Evolutionary conservation across 2,888 invertebrate species (phyloP), one percentile per base, ranked within the genome.

Genomic region (Hemicrepidius hirtus): DNA sequence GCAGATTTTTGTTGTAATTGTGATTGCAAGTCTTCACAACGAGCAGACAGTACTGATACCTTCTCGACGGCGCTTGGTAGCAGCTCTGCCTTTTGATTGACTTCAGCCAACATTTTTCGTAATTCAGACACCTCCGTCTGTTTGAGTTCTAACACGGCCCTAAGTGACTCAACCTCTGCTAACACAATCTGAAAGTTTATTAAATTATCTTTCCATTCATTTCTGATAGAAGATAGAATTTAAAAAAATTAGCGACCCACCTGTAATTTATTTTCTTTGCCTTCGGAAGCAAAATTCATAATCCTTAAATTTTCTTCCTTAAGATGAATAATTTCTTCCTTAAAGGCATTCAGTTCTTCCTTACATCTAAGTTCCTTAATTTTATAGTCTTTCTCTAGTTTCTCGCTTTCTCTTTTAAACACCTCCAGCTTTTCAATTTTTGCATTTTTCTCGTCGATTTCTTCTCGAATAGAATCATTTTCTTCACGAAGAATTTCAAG

Each of bases 91-190:
- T 94, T 94, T 28, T 91, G 91, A 46, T 90, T 87, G 64, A 94
- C 88, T 79, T 94, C 92, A 21, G 92, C 91, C 69, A 92, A 90
- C 68, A 92, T 90, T 80, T 92, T 92, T 53, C 92, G 90, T 57
- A 97, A 87, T 16, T 94, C 92, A 0, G 93, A 92, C 82, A 96
- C 91, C 87, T 98, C 97, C 21, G 93, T 92, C 84, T 95, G 95
- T 82, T 95, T 93, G 82, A 98, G 88, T 80, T 97, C 97, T 73
- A 98, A 88, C 2, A 98, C 97, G 40, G 94, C 93, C 76, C 95
- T 91, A 73, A 98, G 88, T 16, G 97, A 97, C 79, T 94, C 93
- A 0, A 94, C 92, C 86, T 96, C 92, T 79, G 73, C 73, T 28
- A 73, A 24, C 21, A 69, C 59, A 46, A 35, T 40, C 67, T 70